These are phyloP conservation scores for Carterocephalus palaemon DNA, from an alignment of 2,888 invertebrate genomes.

Conservation along the genomic window DNA sequence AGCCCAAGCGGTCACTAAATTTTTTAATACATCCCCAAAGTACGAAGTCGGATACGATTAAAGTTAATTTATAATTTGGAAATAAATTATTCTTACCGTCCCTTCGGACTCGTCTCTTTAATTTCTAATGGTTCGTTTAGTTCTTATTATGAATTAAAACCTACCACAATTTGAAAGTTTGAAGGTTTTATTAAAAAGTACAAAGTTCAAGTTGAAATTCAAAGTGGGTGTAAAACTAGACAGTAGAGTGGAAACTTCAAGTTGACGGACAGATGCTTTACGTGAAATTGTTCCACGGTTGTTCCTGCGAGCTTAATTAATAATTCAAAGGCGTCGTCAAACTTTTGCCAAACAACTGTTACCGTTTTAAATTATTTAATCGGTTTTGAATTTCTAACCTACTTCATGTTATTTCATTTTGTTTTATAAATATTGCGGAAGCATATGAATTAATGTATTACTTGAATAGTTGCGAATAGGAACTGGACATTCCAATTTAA, in stretches of 20 bases:
- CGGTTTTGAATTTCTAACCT: slow-evolving; percentile 30
- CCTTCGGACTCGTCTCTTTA: too few relatives aligned
- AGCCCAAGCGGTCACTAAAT: slow-evolving; percentile 64
- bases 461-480: too few relatives aligned
- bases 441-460: too few relatives aligned
- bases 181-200: slow-evolving; percentile 15
- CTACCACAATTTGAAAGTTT: slow-evolving; percentile 7
- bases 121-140: too few relatives aligned
- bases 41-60: slow-evolving; percentile 73
- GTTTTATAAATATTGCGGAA: background rate
- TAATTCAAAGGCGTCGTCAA: slow-evolving; percentile 54
- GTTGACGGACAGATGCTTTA: slow-evolving; percentile 39
- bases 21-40: slow-evolving; percentile 75
- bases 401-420: slow-evolving; percentile 16
- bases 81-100: slow-evolving; percentile 15
- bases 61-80: slow-evolving; percentile 71
- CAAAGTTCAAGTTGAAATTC: slow-evolving; percentile 29
- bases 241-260: slow-evolving; percentile 35
- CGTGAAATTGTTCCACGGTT: slow-evolving; percentile 35
- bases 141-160: slow-evolving; percentile 5
- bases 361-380: slow-evolving; percentile 39
- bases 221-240: slow-evolving; percentile 35
- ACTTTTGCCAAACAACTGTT: slow-evolving; percentile 51
- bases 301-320: slow-evolving; percentile 46
- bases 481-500: too few relatives aligned